Percentiles rank a stretch among this genome's conserved stretches.
Evolutionary conservation across 1,140 invertebrate species (phyloP).

Genomic region (Zaprionus vittiger): DNA sequence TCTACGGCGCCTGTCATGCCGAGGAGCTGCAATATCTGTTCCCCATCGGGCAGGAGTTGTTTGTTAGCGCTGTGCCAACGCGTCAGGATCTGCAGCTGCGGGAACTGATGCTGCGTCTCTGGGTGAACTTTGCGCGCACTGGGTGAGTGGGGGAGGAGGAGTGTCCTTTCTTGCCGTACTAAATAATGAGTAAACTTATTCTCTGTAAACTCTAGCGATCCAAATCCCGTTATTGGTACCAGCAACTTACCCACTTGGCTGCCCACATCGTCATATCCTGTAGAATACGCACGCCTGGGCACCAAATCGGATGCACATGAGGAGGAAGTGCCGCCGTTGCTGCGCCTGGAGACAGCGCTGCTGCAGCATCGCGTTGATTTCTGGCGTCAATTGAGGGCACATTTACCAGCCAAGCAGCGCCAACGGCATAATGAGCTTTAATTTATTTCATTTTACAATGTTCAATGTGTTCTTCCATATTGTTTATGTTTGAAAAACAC

Average conservation of each 20-base stretch:
- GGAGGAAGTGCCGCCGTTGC: conserved; percentile 28
- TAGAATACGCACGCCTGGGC: conserved; percentile 85
- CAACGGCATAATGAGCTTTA: conserved; percentile 52
- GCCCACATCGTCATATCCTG: conserved; percentile 79
- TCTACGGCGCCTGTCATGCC: conserved; percentile 90
- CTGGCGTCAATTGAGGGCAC: conserved; percentile 65
- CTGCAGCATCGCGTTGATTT: conserved; percentile 72
- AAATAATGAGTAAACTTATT: background rate
- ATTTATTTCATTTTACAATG: conserved; percentile 7
- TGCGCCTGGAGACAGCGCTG: conserved; percentile 58
- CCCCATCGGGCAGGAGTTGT: conserved; percentile 87
- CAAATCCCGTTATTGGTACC: conserved; percentile 82
- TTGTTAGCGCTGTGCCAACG: conserved; percentile 84
- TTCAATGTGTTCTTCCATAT: background rate
- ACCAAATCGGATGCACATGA: conserved; percentile 61
- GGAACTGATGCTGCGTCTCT: conserved; percentile 87
- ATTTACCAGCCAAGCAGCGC: conserved; percentile 53
- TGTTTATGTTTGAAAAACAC: conserved; percentile 10
- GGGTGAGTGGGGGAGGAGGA: conserved; percentile 85
- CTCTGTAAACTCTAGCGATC: conserved; percentile 82
- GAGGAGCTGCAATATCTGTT: conserved; percentile 91
- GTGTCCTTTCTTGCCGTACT: background rate
- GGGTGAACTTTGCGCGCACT: conserved; percentile 89
- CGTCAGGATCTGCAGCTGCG: conserved; percentile 85
- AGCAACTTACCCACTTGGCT: conserved; percentile 84